phyloP scores from a whole-genome alignment of 2,797 vertebrate genomes.

The Dendrocincla fuliginosa region DNA sequence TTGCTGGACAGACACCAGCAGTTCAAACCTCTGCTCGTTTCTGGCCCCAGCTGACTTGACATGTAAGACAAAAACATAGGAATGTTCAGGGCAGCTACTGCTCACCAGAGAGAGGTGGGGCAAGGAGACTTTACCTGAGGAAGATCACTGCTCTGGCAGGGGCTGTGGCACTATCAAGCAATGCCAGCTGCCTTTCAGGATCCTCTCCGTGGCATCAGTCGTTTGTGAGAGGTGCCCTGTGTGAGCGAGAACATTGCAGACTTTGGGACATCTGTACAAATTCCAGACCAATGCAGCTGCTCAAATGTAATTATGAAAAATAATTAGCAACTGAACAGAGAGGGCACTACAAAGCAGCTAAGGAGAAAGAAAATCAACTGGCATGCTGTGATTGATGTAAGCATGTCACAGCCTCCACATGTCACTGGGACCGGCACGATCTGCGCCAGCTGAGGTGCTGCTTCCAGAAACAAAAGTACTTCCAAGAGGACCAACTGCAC shows the following conservation, averaged over 20 bases:
- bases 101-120: not conserved
- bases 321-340: not conserved
- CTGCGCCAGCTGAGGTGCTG: not conserved
- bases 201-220: conserved; percentile 74
- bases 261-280: not conserved
- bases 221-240: not conserved
- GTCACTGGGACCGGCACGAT: not conserved
- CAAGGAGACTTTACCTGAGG: conserved; percentile 56
- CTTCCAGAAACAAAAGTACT: not conserved
- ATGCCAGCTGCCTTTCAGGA: conserved; percentile 71
- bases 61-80: not conserved
- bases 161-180: conserved; percentile 73
- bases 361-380: not conserved
- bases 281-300: not conserved
- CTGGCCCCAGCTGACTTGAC: not conserved
- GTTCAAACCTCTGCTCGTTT: not conserved
- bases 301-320: not conserved
- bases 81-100: not conserved
- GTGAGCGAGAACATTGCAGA: not conserved
- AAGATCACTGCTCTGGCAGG: conserved; percentile 71
- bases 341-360: not conserved
- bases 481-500: not conserved
- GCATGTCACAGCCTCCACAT: not conserved
- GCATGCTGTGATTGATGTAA: conserved; percentile 1
- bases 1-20: not conserved